Evolutionary conservation across 2,888 invertebrate species (phyloP).

Genomic region (Latheticus oryzae): DNA sequence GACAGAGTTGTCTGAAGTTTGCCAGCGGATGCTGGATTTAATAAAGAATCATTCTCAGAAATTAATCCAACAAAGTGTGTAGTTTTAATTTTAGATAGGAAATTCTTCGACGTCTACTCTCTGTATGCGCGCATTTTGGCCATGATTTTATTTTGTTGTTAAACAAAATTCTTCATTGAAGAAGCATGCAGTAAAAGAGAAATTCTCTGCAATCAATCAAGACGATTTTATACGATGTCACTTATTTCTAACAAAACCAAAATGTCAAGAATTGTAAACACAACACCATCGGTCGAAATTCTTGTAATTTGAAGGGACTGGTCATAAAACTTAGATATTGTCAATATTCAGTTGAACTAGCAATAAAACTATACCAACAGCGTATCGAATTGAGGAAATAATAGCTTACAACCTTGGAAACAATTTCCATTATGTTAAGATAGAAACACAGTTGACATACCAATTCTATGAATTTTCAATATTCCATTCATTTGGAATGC

Average conservation of each 20-base stretch:
- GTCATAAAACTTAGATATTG: constrained; percentile 26
- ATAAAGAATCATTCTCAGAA: constrained; percentile 65
- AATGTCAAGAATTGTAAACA: constrained; percentile 5
- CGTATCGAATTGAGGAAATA: constrained; percentile 20
- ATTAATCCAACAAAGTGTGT: constrained; percentile 65
- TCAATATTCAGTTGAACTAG: constrained; percentile 23
- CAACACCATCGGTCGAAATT: constrained; percentile 4
- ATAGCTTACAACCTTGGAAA: constrained; percentile 16
- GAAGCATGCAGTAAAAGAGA: too few relatives aligned
- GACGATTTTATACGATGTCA: too few relatives aligned
- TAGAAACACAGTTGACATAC: background rate
- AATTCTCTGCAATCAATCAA: background rate
- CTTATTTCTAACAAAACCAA: too few relatives aligned
- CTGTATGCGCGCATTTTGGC: constrained; percentile 43
- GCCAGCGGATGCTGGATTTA: constrained; percentile 61
- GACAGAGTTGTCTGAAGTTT: constrained; percentile 47
- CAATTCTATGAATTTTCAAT: constrained; percentile 12
- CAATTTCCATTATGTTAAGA: background rate
- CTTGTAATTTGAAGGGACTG: constrained; percentile 10
- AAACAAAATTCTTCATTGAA: too few relatives aligned
- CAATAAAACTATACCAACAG: constrained; percentile 26
- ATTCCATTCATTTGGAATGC: constrained; percentile 8
- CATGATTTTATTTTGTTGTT: too few relatives aligned
- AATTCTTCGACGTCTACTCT: constrained; percentile 63
- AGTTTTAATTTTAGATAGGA: constrained; percentile 64